Evolutionary conservation across 2,888 invertebrate genomes (phyloP).

Genomic region (Coremacera marginata): DNA sequence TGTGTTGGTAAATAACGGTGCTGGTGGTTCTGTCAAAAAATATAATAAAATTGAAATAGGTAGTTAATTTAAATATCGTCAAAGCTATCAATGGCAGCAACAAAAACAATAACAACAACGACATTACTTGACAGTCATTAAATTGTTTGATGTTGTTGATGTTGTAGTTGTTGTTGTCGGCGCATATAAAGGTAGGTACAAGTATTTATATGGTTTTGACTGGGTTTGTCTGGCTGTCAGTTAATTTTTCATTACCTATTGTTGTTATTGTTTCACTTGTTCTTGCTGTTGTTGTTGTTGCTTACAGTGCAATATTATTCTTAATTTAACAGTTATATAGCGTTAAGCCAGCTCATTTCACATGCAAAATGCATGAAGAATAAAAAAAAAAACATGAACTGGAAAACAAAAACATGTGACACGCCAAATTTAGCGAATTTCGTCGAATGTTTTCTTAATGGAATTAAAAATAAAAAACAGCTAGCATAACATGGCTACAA

Average conservation of each 20-base stretch:
- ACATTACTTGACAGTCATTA: slow-evolving; percentile 24
- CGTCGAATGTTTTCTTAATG: not conserved
- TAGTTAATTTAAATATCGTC: not conserved
- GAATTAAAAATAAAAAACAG: not conserved
- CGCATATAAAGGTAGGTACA: no score
- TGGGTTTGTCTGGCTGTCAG: slow-evolving; percentile 17
- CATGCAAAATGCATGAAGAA: slow-evolving; percentile 40
- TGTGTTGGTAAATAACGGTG: not conserved
- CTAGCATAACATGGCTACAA: not conserved
- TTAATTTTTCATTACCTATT: slow-evolving; percentile 18
- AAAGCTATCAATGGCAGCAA: not conserved
- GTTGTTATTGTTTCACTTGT: not conserved
- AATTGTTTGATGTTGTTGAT: not conserved
- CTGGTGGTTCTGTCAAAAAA: no score
- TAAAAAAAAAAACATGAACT: no score
- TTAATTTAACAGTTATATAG: slow-evolving; percentile 7
- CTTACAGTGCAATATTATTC: not conserved
- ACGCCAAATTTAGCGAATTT: slow-evolving; percentile 6
- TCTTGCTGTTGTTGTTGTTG: not conserved
- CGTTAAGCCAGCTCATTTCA: slow-evolving; percentile 32
- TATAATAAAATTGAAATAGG: slow-evolving; percentile 2
- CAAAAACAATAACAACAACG: not conserved
- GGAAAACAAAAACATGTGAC: not conserved
- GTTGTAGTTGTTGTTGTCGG: no score
- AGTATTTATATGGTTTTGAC: not conserved